These are phyloP conservation scores for Aporrectodea caliginosa DNA, from an alignment of 1,140 invertebrate species.

Conservation along the genomic window DNA sequence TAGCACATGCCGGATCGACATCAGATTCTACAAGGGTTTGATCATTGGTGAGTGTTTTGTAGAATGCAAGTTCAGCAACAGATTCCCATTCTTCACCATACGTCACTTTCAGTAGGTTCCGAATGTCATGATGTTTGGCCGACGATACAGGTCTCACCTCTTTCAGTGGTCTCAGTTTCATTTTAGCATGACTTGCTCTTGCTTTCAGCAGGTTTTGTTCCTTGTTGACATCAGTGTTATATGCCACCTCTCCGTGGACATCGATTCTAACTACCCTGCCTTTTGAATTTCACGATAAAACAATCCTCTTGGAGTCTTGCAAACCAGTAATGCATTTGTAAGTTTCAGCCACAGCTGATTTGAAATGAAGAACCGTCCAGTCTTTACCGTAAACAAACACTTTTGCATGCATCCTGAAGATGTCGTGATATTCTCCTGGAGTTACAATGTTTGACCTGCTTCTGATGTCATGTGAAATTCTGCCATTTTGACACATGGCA, in stretches of 20 bases:
- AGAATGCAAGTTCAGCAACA: neutral
- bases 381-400: slow-evolving; percentile 1
- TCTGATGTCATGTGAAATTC: neutral
- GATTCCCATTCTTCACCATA: neutral
- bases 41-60: neutral
- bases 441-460: neutral
- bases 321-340: neutral
- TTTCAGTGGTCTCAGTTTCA: neutral
- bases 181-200: slow-evolving; percentile 1
- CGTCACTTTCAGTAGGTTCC: neutral
- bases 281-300: neutral
- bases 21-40: neutral
- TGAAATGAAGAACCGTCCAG: neutral
- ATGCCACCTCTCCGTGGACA: neutral
- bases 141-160: neutral
- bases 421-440: neutral
- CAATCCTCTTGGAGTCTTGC: neutral
- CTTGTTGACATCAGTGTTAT: neutral
- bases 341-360: neutral
- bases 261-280: neutral
- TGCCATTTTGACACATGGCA: neutral
- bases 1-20: neutral
- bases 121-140: neutral
- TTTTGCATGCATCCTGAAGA: neutral
- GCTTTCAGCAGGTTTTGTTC: neutral